Evolutionary conservation across 2,797 vertebrate species (phyloP).

Genomic region (Cygnus olor): DNA sequence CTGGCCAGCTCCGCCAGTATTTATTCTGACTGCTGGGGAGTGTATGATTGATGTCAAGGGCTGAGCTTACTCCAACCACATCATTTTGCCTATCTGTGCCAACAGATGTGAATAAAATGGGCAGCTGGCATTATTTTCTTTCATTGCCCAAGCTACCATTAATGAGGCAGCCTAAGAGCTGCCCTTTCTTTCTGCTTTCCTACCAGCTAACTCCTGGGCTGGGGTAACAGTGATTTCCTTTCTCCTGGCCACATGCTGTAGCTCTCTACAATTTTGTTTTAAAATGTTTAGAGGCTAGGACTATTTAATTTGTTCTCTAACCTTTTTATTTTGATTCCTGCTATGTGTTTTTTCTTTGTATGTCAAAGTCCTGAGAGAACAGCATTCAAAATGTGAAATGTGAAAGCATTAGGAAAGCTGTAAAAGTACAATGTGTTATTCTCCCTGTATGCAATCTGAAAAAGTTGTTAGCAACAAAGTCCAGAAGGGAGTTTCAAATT

Average conservation of each 20-base stretch:
- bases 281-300: not conserved
- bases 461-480: not conserved
- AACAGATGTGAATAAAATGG: not conserved
- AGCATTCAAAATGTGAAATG: not conserved
- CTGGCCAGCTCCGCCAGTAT: not conserved
- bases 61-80: not conserved
- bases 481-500: not conserved
- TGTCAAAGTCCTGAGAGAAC: not conserved
- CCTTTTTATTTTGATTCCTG: not conserved
- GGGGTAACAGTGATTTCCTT: not conserved
- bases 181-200: not conserved
- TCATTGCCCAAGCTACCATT: not conserved
- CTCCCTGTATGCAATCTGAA: not conserved
- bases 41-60: not conserved
- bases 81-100: not conserved
- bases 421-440: not conserved
- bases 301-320: not conserved
- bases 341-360: not conserved
- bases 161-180: not conserved
- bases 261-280: not conserved
- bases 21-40: not conserved
- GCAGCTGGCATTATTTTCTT: not conserved
- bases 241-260: not conserved
- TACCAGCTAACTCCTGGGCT: not conserved
- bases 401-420: not conserved